These are phyloP conservation scores for Philhelius pedissequus DNA, from an alignment of 2,888 invertebrate species.

Conservation along the genomic window DNA sequence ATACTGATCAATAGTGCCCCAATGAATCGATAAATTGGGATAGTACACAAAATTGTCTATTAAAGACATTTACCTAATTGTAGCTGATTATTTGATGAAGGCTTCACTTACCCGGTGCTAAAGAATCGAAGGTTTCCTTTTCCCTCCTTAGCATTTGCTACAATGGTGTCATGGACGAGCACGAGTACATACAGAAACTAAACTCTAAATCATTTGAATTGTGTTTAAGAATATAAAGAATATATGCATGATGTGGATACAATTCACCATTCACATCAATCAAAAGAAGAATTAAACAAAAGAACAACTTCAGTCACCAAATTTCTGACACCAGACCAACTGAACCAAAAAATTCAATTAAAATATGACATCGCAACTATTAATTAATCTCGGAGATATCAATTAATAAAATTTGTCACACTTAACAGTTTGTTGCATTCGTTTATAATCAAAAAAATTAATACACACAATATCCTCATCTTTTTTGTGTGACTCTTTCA, in stretches of 20 bases:
- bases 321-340: not conserved
- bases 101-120: too few species aligned
- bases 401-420: conserved; percentile 69
- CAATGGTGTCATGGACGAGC: too few species aligned
- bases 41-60: too few species aligned
- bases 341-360: conserved; percentile 59
- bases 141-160: too few species aligned
- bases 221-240: too few species aligned
- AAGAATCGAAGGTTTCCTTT: too few species aligned
- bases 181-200: too few species aligned
- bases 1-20: too few species aligned
- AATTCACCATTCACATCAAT: not conserved
- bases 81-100: too few species aligned
- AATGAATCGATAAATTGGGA: too few species aligned
- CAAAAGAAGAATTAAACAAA: not conserved
- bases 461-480: conserved; percentile 9
- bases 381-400: conserved; percentile 56
- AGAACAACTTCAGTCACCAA: not conserved
- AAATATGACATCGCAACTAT: conserved; percentile 57
- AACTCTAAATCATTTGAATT: too few species aligned
- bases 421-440: conserved; percentile 51
- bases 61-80: too few species aligned
- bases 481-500: not conserved
- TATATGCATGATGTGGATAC: not conserved
- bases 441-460: conserved; percentile 44